Evolutionary conservation across 2,888 invertebrate genomes (phyloP).

Genomic region (Mamestra brassicae): DNA sequence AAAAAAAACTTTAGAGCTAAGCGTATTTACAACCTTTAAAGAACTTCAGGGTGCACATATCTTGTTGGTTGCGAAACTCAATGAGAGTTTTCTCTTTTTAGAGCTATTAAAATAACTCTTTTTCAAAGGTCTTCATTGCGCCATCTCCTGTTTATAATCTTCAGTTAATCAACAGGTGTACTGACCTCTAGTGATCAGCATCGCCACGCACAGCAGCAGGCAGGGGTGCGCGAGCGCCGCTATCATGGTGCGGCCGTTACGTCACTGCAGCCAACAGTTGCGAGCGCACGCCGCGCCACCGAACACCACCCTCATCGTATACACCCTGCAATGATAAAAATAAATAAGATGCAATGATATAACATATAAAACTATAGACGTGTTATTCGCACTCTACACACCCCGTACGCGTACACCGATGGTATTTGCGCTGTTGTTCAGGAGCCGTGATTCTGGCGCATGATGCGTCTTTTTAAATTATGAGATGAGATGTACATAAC

Average conservation of each 20-base stretch:
- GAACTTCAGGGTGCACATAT: background rate
- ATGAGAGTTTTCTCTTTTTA: too few species aligned
- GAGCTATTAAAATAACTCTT: too few species aligned
- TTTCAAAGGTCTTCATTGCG: too few species aligned
- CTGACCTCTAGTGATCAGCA: slow-evolving; percentile 81
- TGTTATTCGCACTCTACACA: too few species aligned
- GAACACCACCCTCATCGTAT: slow-evolving; percentile 51
- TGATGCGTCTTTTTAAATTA: too few species aligned
- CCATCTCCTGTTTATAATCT: too few species aligned
- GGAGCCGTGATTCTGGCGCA: too few species aligned
- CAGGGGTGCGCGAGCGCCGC: slow-evolving; percentile 68
- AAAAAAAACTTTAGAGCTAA: too few species aligned
- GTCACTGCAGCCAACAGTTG: slow-evolving; percentile 54
- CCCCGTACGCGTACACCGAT: too few species aligned
- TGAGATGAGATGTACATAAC: background rate
- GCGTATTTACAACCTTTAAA: background rate
- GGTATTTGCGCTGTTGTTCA: too few species aligned
- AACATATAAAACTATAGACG: too few species aligned
- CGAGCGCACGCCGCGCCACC: slow-evolving; percentile 59
- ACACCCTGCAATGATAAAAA: slow-evolving; percentile 36
- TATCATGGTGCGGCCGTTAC: slow-evolving; percentile 72
- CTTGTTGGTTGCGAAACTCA: background rate
- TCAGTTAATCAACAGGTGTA: slow-evolving; percentile 4
- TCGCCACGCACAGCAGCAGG: slow-evolving; percentile 74
- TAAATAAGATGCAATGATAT: background rate